Evolutionary conservation across 2,113 vertebrate genomes (phyloP).

Genomic region (Tretioscincus oriximinensis): DNA sequence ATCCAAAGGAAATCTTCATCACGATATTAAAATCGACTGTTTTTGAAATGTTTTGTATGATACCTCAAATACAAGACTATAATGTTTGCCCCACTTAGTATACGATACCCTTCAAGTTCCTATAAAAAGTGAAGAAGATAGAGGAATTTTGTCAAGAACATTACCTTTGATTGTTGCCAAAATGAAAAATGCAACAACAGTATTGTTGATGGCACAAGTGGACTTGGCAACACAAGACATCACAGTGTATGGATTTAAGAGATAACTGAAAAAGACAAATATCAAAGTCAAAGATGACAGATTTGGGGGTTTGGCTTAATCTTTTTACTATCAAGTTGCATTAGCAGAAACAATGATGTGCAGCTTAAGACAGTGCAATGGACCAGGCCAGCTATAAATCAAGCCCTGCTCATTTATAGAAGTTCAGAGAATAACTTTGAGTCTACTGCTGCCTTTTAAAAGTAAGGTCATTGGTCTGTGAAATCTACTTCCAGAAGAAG

Average conservation of each 20-base stretch:
- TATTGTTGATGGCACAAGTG: slow-evolving; percentile 93
- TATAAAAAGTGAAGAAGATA: not conserved
- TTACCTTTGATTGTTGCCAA: slow-evolving; percentile 92
- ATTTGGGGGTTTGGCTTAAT: not conserved
- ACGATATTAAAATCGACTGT: too few relatives aligned
- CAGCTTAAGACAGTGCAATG: too few relatives aligned
- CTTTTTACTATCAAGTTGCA: not conserved
- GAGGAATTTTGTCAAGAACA: not conserved
- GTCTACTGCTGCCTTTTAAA: too few relatives aligned
- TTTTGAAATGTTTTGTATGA: not conserved
- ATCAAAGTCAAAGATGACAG: not conserved
- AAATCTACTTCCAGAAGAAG: too few relatives aligned
- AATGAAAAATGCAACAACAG: slow-evolving; percentile 89
- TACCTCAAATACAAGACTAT: not conserved
- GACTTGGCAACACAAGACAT: slow-evolving; percentile 97
- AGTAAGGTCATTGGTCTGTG: too few relatives aligned
- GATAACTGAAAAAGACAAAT: slow-evolving; percentile 80
- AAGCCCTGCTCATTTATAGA: too few relatives aligned
- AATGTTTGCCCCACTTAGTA: not conserved
- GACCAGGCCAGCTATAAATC: too few relatives aligned
- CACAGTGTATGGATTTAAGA: slow-evolving; percentile 94
- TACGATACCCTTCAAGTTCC: not conserved
- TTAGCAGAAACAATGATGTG: not conserved
- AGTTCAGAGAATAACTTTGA: too few relatives aligned
- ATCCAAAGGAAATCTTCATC: not conserved